Percentiles rank a stretch among this genome's conserved stretches.
phyloP scores from a whole-genome alignment of 2,113 vertebrate genomes.

The Phalacrocorax pelagicus region DNA sequence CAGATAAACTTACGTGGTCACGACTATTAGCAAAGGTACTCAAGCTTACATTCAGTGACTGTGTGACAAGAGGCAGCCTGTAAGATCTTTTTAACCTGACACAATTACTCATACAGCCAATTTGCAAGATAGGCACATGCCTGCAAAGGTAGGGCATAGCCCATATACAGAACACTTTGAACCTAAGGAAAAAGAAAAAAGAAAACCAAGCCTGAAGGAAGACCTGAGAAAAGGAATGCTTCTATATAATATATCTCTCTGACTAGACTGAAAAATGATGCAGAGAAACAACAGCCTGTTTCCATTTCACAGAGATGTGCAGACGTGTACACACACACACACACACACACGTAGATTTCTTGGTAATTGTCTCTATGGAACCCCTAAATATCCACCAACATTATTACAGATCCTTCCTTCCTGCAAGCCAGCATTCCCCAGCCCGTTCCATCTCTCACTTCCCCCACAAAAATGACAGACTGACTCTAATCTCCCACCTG shows the following conservation, averaged over 20 bases:
- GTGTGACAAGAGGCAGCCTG: background rate
- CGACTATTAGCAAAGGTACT: background rate
- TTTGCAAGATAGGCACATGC: background rate
- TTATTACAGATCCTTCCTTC: conserved; percentile 49
- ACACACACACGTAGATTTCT: background rate
- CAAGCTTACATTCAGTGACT: background rate
- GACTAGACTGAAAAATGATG: background rate
- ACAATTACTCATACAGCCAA: background rate
- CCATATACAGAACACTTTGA: background rate
- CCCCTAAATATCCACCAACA: conserved; percentile 21
- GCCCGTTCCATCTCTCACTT: conserved; percentile 38
- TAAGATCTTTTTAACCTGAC: background rate
- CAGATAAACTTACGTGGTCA: background rate
- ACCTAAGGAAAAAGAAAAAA: background rate
- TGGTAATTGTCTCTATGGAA: conserved; percentile 11
- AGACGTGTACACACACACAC: background rate
- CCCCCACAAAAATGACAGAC: conserved; percentile 72
- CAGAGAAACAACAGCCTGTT: background rate
- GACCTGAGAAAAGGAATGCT: background rate
- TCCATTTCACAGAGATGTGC: background rate
- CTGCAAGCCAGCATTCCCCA: conserved; percentile 54
- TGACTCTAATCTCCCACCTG: conserved; percentile 74
- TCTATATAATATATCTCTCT: background rate
- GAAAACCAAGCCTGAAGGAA: background rate
- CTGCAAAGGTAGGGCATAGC: background rate